These are phyloP conservation scores for Tragulus kanchil DNA, from an alignment of 2,113 vertebrate species.

Conservation along the genomic window DNA sequence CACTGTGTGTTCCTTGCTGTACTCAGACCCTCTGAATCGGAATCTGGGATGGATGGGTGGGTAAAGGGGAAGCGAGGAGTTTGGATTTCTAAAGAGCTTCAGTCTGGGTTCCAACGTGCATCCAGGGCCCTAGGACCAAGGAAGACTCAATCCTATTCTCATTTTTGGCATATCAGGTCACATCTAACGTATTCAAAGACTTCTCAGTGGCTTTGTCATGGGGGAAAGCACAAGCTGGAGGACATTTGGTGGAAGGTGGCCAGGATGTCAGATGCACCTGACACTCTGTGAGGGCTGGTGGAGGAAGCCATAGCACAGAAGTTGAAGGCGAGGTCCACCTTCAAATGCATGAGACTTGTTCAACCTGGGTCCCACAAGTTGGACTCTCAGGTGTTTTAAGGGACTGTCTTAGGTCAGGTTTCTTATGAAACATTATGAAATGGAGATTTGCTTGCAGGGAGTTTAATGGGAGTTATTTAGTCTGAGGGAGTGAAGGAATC, in stretches of 20 bases:
- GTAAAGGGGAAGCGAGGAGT: not conserved
- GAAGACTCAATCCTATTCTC: not conserved
- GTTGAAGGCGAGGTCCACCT: not conserved
- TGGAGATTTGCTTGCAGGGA: not conserved
- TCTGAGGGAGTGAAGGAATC: not conserved
- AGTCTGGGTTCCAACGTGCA: not conserved
- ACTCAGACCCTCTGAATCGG: not conserved
- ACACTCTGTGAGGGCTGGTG: not conserved
- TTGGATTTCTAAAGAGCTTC: not conserved
- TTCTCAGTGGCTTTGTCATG: not conserved
- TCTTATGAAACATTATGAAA: constrained; percentile 11
- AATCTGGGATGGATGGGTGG: not conserved
- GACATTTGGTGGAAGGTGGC: not conserved
- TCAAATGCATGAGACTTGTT: not conserved
- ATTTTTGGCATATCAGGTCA: not conserved
- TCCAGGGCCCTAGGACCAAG: not conserved
- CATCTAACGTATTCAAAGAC: not conserved
- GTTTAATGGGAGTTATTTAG: not conserved
- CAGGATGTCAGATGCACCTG: not conserved
- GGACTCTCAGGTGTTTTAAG: not conserved
- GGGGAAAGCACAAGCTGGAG: not conserved
- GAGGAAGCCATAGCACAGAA: not conserved
- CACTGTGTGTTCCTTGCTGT: not conserved
- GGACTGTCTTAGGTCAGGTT: not conserved
- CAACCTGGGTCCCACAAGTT: not conserved